phyloP scores from a whole-genome alignment of 2,888 invertebrate genomes.

The Geotrupes spiniger region DNA sequence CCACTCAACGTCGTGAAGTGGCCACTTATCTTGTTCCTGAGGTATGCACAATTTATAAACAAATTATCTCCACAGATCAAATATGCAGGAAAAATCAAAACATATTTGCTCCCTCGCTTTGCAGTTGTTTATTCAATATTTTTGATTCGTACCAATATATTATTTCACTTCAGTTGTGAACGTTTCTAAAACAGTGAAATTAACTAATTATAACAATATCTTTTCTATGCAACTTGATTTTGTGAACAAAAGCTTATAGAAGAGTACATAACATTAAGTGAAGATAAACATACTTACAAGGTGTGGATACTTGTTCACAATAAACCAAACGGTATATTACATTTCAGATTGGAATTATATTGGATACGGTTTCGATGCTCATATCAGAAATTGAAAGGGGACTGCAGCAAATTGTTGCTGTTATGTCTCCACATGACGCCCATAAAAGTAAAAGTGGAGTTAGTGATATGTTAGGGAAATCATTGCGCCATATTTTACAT shows the following conservation, averaged over 20 bases:
- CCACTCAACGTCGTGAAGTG: slow-evolving; percentile 59
- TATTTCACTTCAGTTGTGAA: too few species aligned
- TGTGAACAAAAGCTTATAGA: too few species aligned
- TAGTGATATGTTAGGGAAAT: slow-evolving; percentile 39
- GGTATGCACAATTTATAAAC: slow-evolving; percentile 44
- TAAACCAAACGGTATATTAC: too few species aligned
- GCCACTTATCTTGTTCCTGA: slow-evolving; percentile 66
- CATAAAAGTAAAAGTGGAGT: slow-evolving; percentile 33
- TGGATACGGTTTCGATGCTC: slow-evolving; percentile 59
- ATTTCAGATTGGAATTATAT: slow-evolving; percentile 59
- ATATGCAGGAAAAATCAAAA: too few species aligned
- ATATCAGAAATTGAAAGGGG: slow-evolving; percentile 60
- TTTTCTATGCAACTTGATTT: too few species aligned
- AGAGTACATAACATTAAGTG: too few species aligned
- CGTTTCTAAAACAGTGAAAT: too few species aligned
- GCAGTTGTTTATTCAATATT: too few species aligned
- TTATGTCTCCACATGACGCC: slow-evolving; percentile 39
- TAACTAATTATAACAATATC: too few species aligned
- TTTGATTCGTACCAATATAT: too few species aligned
- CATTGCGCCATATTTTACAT: slow-evolving; percentile 50
- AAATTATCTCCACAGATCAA: background rate
- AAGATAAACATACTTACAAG: slow-evolving; percentile 1
- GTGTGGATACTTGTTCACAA: slow-evolving; percentile 2
- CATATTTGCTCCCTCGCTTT: too few species aligned
- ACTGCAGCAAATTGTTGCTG: slow-evolving; percentile 59